These are phyloP conservation scores for Maniola hyperantus DNA, from an alignment of 2,888 invertebrate species.

Conservation along the genomic window DNA sequence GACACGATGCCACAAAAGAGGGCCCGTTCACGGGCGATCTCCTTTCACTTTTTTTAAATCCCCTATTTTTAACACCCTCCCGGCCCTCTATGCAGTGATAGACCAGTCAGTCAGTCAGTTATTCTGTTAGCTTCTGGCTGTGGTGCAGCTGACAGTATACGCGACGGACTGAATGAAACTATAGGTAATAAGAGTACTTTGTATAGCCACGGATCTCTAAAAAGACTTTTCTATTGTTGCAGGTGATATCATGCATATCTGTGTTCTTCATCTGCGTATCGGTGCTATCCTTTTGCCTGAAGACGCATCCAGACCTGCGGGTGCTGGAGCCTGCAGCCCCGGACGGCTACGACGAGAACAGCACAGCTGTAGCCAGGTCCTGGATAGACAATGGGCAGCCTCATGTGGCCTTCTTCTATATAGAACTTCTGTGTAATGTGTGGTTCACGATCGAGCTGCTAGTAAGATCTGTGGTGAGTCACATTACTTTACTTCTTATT, in stretches of 20 bases:
- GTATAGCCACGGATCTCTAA: no score
- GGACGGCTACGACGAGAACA: constrained; percentile 43
- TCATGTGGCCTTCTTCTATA: constrained; percentile 92
- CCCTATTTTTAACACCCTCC: no score
- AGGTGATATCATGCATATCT: constrained; percentile 95
- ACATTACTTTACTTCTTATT: no score
- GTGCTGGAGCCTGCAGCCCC: constrained; percentile 72
- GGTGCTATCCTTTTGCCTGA: constrained; percentile 97
- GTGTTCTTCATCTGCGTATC: constrained; percentile 98
- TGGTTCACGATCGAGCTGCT: constrained; percentile 98
- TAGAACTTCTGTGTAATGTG: constrained; percentile 96
- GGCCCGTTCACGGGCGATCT: no score
- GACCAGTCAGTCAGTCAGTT: no score
- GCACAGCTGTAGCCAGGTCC: constrained; percentile 48
- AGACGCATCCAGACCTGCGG: constrained; percentile 95
- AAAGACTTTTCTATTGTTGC: constrained; percentile 45
- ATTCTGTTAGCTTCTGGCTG: no score
- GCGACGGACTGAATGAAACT: no score
- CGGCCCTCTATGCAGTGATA: no score
- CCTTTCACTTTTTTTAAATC: no score
- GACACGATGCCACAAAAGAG: no score
- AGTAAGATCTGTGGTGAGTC: constrained; percentile 92
- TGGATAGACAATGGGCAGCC: constrained; percentile 84
- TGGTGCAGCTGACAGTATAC: no score
- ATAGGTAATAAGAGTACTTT: no score